Evolutionary conservation across 2,797 vertebrate species (phyloP).

Genomic region (Petrocephalus schoutedeni): DNA sequence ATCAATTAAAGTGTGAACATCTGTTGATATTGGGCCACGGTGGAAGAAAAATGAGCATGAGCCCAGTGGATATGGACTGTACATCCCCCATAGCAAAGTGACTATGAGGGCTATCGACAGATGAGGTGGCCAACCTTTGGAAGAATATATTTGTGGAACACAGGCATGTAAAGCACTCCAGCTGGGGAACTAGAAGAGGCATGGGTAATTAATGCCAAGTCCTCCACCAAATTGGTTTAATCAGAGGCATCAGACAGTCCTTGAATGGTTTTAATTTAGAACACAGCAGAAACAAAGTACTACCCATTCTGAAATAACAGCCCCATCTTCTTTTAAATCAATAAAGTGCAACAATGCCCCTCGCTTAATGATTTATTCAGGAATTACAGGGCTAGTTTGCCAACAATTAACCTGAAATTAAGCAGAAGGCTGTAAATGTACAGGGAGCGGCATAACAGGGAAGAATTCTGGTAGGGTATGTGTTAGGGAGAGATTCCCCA

Average conservation of each 20-base stretch:
- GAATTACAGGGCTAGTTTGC: slow-evolving; percentile 8
- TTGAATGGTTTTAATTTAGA: slow-evolving; percentile 22
- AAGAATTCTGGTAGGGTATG: background rate
- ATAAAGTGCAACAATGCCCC: slow-evolving; percentile 14
- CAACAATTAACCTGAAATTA: slow-evolving; percentile 29
- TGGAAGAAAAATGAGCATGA: background rate
- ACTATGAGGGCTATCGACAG: background rate
- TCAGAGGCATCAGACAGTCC: background rate
- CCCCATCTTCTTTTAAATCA: slow-evolving; percentile 17
- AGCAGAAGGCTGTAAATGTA: slow-evolving; percentile 9
- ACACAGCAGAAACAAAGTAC: slow-evolving; percentile 4
- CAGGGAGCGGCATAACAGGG: background rate
- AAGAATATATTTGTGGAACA: background rate
- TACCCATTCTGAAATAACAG: background rate
- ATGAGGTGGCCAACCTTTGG: background rate
- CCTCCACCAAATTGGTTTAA: slow-evolving; percentile 10
- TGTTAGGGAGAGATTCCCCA: background rate
- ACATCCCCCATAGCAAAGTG: background rate
- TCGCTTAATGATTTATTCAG: slow-evolving; percentile 18
- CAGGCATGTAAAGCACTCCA: background rate
- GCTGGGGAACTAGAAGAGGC: background rate
- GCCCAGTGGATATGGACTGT: background rate
- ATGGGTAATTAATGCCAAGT: slow-evolving; percentile 16
- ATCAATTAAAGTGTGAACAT: slow-evolving; percentile 5
- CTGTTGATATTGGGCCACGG: background rate